These are phyloP conservation scores for Hormaphis cornu DNA, from an alignment of 1,140 invertebrate genomes.

Conservation along the genomic window DNA sequence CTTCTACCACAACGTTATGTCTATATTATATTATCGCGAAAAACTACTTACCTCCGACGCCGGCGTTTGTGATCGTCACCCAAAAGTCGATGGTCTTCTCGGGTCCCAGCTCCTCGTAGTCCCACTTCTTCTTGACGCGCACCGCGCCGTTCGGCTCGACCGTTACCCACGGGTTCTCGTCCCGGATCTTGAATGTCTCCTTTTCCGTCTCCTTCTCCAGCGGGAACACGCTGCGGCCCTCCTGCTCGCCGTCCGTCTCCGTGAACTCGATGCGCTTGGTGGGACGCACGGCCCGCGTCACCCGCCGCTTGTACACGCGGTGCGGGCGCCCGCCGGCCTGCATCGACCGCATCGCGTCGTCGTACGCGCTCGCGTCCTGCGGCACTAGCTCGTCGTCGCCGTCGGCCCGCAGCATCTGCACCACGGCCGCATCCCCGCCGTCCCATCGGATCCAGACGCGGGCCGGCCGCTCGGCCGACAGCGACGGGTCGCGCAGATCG, in stretches of 20 bases:
- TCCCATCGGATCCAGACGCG: conserved; percentile 66
- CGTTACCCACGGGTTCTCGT: conserved; percentile 87
- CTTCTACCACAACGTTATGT: too few relatives aligned
- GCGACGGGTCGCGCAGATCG: conserved; percentile 58
- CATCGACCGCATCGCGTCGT: conserved; percentile 47
- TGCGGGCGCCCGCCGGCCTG: conserved; percentile 46
- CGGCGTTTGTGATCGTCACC: conserved; percentile 85
- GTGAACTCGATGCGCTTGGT: conserved; percentile 87
- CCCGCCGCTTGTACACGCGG: conserved; percentile 63
- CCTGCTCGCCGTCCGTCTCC: conserved; percentile 78
- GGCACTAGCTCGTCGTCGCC: conserved; percentile 50
- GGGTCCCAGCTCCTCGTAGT: conserved; percentile 88
- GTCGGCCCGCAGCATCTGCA: conserved; percentile 55
- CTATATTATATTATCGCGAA: too few relatives aligned
- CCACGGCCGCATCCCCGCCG: too few relatives aligned
- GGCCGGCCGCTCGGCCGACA: conserved; percentile 57
- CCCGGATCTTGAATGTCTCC: conserved; percentile 85
- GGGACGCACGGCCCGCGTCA: conserved; percentile 76
- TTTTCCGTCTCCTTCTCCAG: conserved; percentile 83
- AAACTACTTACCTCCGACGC: conserved; percentile 63
- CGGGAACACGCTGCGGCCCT: conserved; percentile 78
- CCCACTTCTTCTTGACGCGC: conserved; percentile 90
- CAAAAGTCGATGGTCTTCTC: conserved; percentile 94
- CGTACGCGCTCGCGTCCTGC: conserved; percentile 45
- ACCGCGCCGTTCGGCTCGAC: conserved; percentile 85